phyloP scores from a whole-genome alignment of 2,797 vertebrate species.

The Acipenser oxyrinchus region DNA sequence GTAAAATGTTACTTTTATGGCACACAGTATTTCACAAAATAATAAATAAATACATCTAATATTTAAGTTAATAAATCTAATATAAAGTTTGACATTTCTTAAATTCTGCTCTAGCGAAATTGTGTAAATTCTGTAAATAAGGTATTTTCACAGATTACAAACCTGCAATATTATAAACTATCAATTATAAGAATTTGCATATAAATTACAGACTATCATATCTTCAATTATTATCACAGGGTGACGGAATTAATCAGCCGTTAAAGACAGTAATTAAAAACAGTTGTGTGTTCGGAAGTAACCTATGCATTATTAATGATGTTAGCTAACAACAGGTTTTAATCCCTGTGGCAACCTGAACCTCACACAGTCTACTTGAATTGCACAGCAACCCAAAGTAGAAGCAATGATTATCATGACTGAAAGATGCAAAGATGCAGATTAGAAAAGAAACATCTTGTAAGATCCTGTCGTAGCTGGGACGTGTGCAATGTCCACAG shows the following conservation, averaged over 20 bases:
- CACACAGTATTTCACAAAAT: no score
- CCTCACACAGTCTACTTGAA: conserved; percentile 16
- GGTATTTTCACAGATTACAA: conserved; percentile 25
- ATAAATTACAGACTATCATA: conserved; percentile 49
- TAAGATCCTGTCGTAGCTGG: conserved; percentile 2
- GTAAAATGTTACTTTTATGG: no score
- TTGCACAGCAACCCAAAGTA: background rate
- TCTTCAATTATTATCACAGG: conserved; percentile 39
- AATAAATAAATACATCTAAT: background rate
- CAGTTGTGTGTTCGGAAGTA: conserved; percentile 23
- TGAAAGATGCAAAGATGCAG: conserved; percentile 13
- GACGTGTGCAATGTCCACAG: conserved; percentile 1
- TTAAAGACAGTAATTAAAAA: conserved; percentile 36
- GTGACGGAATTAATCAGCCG: conserved; percentile 45
- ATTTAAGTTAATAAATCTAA: background rate
- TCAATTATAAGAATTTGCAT: conserved; percentile 42
- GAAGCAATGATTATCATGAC: conserved; percentile 1
- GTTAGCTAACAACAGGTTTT: conserved; percentile 10
- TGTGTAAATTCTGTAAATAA: conserved; percentile 29
- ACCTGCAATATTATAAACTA: conserved; percentile 33
- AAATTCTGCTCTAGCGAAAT: conserved; percentile 18
- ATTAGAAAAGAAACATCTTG: conserved; percentile 4
- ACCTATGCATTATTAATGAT: conserved; percentile 18
- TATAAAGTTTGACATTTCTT: conserved; percentile 17
- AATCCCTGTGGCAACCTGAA: conserved; percentile 7